A percentile compares a stretch with the other conserved stretches of the same genome.
Evolutionary conservation across 2,888 invertebrate species (phyloP).

Genomic region (Gnatocerus cornutus): DNA sequence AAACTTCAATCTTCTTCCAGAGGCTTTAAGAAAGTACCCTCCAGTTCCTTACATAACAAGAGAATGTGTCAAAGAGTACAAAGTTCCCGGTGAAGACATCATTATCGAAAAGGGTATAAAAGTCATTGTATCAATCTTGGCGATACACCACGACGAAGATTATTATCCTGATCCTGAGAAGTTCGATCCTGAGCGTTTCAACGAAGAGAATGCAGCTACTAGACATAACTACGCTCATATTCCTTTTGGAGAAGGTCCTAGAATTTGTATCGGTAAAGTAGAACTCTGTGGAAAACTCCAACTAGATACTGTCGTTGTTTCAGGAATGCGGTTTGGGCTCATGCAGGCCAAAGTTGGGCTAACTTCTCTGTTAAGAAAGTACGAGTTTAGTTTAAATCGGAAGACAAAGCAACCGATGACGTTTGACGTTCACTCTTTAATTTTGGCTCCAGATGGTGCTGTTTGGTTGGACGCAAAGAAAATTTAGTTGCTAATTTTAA

Average conservation of each 20-base stretch:
- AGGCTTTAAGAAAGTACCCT: conserved; percentile 53
- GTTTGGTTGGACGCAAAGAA: conserved; percentile 56
- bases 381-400: conserved; percentile 42
- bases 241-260: conserved; percentile 55
- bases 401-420: conserved; percentile 57
- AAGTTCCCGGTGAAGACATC: conserved; percentile 49
- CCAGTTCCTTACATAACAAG: conserved; percentile 50
- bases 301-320: conserved; percentile 19
- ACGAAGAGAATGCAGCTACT: conserved; percentile 44
- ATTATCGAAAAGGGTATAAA: conserved; percentile 49
- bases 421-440: conserved; percentile 15
- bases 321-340: conserved; percentile 25
- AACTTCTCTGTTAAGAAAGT: conserved; percentile 17
- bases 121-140: conserved; percentile 49
- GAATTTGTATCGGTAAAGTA: conserved; percentile 34
- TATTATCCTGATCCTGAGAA: conserved; percentile 50
- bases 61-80: conserved; percentile 52
- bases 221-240: conserved; percentile 49
- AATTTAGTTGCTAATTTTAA: conserved; percentile 33
- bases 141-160: conserved; percentile 51
- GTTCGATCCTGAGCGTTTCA: conserved; percentile 56
- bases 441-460: conserved; percentile 51
- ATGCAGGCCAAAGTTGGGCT: conserved; percentile 24
- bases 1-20: conserved; percentile 45
- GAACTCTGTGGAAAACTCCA: neutral